Percentiles rank a stretch among this genome's conserved stretches.
These are phyloP conservation scores for Notechis scutatus DNA, from an alignment of 2,113 vertebrate genomes.

Conservation along the genomic window DNA sequence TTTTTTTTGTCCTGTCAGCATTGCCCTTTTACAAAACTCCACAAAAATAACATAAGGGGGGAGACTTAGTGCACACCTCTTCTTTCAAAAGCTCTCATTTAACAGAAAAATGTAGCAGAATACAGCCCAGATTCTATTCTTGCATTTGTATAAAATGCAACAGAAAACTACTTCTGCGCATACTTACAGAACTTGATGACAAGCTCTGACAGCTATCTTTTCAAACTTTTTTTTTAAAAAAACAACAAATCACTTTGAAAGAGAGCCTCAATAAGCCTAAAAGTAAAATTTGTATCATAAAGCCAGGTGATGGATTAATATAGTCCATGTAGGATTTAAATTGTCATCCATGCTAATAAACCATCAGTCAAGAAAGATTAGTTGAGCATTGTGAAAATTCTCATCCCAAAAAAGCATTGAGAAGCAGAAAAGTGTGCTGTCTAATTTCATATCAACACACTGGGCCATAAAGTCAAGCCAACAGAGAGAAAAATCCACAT, in stretches of 20 bases:
- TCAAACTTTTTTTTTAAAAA: slow-evolving; percentile 8
- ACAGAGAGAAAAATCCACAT: slow-evolving; percentile 63
- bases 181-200: slow-evolving; percentile 36
- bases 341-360: slow-evolving; percentile 68
- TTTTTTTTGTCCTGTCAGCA: neutral
- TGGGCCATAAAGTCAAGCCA: slow-evolving; percentile 66
- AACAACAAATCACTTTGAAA: slow-evolving; percentile 59
- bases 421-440: slow-evolving; percentile 69
- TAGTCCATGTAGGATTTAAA: slow-evolving; percentile 68
- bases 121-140: neutral
- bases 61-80: neutral
- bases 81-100: neutral
- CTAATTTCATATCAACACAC: slow-evolving; percentile 69
- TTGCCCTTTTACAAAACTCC: neutral
- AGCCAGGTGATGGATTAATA: slow-evolving; percentile 70
- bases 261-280: slow-evolving; percentile 54
- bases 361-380: slow-evolving; percentile 75
- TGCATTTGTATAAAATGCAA: slow-evolving; percentile 26
- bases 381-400: slow-evolving; percentile 68
- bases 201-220: slow-evolving; percentile 55
- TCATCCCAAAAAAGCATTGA: slow-evolving; percentile 66
- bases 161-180: slow-evolving; percentile 46
- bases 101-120: slow-evolving; percentile 7
- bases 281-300: slow-evolving; percentile 56
- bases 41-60: neutral